Evolutionary conservation across 2,113 vertebrate genomes (phyloP).

Genomic region (Corapipo altera): DNA sequence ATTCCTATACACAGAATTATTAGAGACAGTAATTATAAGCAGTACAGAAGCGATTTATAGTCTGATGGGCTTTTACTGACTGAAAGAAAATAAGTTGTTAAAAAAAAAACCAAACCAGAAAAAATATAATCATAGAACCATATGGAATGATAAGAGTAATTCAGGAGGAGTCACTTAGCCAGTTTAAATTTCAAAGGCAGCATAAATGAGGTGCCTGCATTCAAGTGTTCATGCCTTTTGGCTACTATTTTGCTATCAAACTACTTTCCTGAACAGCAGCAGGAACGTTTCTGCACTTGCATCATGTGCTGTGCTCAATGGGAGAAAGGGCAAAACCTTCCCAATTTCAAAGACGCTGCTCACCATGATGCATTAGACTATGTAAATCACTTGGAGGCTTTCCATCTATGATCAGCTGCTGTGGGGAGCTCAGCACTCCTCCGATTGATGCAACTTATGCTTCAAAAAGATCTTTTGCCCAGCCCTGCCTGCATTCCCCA

Average conservation of each 20-base stretch:
- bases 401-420: not conserved
- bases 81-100: not conserved
- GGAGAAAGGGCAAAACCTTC: not conserved
- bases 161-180: not conserved
- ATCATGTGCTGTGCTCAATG: rapidly evolving
- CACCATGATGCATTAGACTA: not conserved
- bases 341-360: not conserved
- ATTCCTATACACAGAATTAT: not conserved
- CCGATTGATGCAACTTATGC: rapidly evolving
- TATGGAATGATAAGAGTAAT: not conserved
- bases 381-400: not conserved
- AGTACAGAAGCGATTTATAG: not conserved
- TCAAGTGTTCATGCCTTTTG: not conserved
- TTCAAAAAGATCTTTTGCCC: not conserved
- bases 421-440: not conserved
- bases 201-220: not conserved
- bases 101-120: not conserved
- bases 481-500: not conserved
- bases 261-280: not conserved
- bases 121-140: not conserved
- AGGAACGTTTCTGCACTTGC: not conserved
- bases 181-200: slow-evolving; percentile 15
- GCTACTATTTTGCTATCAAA: not conserved
- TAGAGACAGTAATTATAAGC: not conserved
- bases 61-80: not conserved